phyloP scores from a whole-genome alignment of 2,113 vertebrate species.

The Engraulis encrasicolus region DNA sequence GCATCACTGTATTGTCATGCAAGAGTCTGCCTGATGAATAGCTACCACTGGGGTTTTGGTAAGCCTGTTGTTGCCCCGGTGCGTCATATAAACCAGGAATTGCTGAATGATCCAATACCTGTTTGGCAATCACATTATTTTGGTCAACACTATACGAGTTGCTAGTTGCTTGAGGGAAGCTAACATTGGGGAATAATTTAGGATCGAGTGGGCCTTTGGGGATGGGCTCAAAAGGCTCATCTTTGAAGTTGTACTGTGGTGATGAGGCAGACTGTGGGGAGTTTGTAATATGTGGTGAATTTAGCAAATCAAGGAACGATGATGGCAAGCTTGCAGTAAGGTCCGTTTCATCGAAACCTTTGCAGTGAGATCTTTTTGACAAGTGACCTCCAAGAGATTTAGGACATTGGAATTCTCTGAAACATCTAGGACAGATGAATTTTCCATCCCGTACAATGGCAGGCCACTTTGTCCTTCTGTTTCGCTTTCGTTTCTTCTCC shows the following conservation, averaged over 20 bases:
- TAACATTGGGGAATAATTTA: constrained; percentile 72
- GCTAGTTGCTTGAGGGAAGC: constrained; percentile 74
- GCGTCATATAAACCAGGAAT: constrained; percentile 78
- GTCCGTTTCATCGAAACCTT: constrained; percentile 85
- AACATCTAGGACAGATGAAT: constrained; percentile 92
- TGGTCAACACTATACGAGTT: constrained; percentile 73
- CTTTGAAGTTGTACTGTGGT: constrained; percentile 77
- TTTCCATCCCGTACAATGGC: constrained; percentile 93
- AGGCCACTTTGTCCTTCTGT: constrained; percentile 90
- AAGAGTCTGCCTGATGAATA: constrained; percentile 53
- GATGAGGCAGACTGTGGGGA: constrained; percentile 72
- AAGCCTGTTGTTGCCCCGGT: constrained; percentile 70
- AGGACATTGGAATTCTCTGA: constrained; percentile 87
- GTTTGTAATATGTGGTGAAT: constrained; percentile 81
- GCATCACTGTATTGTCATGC: constrained; percentile 69
- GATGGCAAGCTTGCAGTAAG: constrained; percentile 81
- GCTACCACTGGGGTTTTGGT: constrained; percentile 56
- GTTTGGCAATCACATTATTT: constrained; percentile 83
- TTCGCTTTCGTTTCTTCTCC: constrained; percentile 79
- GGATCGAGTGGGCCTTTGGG: constrained; percentile 70
- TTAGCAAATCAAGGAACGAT: constrained; percentile 88
- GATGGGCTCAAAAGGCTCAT: constrained; percentile 76
- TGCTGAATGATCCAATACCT: constrained; percentile 83
- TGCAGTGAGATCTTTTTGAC: constrained; percentile 89
- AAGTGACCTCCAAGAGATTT: constrained; percentile 95